A percentile compares a stretch with the other conserved stretches of the same genome.
Evolutionary conservation across 2,797 vertebrate genomes (phyloP).

Genomic region (Platalea minor): DNA sequence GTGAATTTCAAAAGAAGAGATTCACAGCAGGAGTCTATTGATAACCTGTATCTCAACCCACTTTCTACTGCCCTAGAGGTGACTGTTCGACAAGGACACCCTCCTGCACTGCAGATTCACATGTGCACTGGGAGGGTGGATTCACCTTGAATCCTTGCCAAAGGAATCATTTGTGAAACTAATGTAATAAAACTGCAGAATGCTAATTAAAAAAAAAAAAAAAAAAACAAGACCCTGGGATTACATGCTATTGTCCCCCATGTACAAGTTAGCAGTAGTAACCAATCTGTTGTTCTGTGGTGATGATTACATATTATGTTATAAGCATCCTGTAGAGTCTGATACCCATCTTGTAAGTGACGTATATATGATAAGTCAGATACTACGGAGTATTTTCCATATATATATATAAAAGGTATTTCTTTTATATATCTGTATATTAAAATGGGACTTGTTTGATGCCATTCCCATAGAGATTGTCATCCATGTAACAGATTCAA

Average conservation of each 20-base stretch:
- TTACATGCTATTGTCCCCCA: background rate
- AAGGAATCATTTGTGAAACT: background rate
- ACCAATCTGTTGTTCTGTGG: background rate
- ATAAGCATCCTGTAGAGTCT: background rate
- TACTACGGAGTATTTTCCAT: background rate
- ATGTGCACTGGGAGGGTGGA: background rate
- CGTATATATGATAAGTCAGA: background rate
- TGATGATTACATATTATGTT: background rate
- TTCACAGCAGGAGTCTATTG: background rate
- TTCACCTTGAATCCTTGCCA: background rate
- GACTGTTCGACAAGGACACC: background rate
- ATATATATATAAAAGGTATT: background rate
- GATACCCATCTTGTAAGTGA: background rate
- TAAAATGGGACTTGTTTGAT: background rate
- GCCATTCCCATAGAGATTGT: background rate
- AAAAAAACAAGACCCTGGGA: background rate
- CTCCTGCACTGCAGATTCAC: background rate
- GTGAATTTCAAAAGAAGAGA: background rate
- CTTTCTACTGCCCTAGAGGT: background rate
- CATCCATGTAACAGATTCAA: background rate
- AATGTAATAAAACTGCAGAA: background rate
- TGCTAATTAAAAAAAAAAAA: background rate
- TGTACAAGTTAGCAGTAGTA: background rate
- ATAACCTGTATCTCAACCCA: background rate
- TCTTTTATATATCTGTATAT: background rate